A percentile compares a stretch with the other conserved stretches of the same genome.
These are phyloP conservation scores for Epistrophe eligans DNA, from an alignment of 2,888 invertebrate genomes.

Conservation along the genomic window DNA sequence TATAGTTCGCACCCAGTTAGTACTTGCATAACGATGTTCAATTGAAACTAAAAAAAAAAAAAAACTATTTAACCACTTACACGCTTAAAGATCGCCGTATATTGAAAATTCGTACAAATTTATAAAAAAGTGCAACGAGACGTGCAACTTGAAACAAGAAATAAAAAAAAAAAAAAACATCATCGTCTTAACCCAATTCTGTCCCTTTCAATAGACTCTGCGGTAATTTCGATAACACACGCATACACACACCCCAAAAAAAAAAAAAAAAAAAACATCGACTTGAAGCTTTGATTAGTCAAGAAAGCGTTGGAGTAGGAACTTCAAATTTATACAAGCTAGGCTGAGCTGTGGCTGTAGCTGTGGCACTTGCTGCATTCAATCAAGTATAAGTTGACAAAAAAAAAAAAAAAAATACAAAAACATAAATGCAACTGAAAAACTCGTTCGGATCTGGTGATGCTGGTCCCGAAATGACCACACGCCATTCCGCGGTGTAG, in stretches of 20 bases:
- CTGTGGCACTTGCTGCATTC: constrained; percentile 65
- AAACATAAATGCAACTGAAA: constrained; percentile 28
- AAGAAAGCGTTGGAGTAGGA: constrained; percentile 71
- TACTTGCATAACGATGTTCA: constrained; percentile 53
- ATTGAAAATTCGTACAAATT: constrained; percentile 45
- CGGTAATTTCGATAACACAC: constrained; percentile 66
- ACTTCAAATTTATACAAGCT: constrained; percentile 20
- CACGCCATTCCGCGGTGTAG: constrained; percentile 19
- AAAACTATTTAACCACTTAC: constrained; percentile 23
- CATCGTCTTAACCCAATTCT: constrained; percentile 73
- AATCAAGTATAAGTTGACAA: constrained; percentile 57
- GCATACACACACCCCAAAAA: constrained; percentile 22
- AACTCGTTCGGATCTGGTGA: constrained; percentile 59
- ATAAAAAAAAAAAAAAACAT: constrained; percentile 15
- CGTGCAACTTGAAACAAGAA: constrained; percentile 17
- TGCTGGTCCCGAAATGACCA: constrained; percentile 46
- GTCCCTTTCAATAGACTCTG: constrained; percentile 73
- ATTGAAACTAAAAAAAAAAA: constrained; percentile 37
- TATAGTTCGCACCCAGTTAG: constrained; percentile 38
- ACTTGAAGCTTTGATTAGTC: constrained; percentile 57
- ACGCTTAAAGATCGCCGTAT: constrained; percentile 25
- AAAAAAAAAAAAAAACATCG: constrained; percentile 30
- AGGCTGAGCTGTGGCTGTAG: neutral
- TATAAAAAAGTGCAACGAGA: constrained; percentile 36
- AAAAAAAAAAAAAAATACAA: constrained; percentile 22